phyloP scores from a whole-genome alignment of 2,888 invertebrate genomes.

The Nineta flava region DNA sequence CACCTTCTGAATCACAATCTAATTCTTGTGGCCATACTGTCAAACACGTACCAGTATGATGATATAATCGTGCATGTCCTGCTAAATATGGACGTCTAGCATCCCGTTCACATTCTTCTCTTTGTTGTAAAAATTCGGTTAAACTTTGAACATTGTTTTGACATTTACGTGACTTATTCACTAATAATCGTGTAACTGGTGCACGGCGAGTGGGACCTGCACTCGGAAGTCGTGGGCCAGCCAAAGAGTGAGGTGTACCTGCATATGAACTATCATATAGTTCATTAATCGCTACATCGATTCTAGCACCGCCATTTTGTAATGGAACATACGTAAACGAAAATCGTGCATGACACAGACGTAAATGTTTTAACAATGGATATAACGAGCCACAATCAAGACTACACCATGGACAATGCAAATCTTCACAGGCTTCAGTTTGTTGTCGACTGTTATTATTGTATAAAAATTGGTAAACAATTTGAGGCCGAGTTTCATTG shows the following conservation, averaged over 20 bases:
- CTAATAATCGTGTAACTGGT: slow-evolving; percentile 60
- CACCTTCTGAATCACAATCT: slow-evolving; percentile 86
- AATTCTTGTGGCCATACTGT: slow-evolving; percentile 90
- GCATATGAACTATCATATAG: slow-evolving; percentile 90
- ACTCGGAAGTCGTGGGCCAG: slow-evolving; percentile 53
- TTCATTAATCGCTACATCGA: slow-evolving; percentile 92
- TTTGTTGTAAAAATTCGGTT: slow-evolving; percentile 71
- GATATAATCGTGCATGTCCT: slow-evolving; percentile 82
- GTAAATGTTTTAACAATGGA: slow-evolving; percentile 82
- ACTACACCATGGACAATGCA: slow-evolving; percentile 93
- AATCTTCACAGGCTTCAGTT: slow-evolving; percentile 84
- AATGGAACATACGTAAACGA: slow-evolving; percentile 82
- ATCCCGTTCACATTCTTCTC: slow-evolving; percentile 69
- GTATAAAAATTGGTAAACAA: slow-evolving; percentile 91
- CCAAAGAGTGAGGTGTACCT: slow-evolving; percentile 80
- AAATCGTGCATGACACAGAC: slow-evolving; percentile 84
- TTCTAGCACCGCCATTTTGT: slow-evolving; percentile 54
- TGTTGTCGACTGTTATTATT: slow-evolving; percentile 90
- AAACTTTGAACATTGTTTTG: slow-evolving; percentile 41
- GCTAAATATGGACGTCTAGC: slow-evolving; percentile 79
- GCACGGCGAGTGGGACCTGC: slow-evolving; percentile 58
- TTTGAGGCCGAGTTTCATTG: slow-evolving; percentile 43
- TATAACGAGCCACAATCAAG: slow-evolving; percentile 77
- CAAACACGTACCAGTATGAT: slow-evolving; percentile 85
- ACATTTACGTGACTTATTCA: slow-evolving; percentile 50